These are phyloP conservation scores for Hucho hucho DNA, from an alignment of 2,113 vertebrate species.

Conservation along the genomic window DNA sequence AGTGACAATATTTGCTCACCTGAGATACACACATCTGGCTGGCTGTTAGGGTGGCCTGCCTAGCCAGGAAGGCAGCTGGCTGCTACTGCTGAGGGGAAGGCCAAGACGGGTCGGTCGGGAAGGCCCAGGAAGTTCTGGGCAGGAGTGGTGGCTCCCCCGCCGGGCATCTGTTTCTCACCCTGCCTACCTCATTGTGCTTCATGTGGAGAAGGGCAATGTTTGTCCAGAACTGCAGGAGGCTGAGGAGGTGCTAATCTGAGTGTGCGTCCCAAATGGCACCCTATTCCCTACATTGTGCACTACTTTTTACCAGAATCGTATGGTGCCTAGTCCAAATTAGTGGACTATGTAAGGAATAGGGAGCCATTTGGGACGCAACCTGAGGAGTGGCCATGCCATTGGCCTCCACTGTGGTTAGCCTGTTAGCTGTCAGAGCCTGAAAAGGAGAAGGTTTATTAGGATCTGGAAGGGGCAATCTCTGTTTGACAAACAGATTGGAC, in stretches of 20 bases:
- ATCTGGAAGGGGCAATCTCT: conserved; percentile 28
- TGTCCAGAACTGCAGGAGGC: conserved; percentile 72
- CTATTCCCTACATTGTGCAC: no score
- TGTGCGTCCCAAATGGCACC: no score
- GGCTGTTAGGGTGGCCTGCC: conserved; percentile 14
- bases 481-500: conserved; percentile 52
- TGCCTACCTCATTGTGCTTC: conserved; percentile 68
- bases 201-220: conserved; percentile 64
- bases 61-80: conserved; percentile 41
- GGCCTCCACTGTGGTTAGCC: conserved; percentile 31
- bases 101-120: conserved; percentile 4
- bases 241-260: conserved; percentile 75
- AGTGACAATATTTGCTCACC: conserved; percentile 75
- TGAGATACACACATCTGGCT: conserved; percentile 43
- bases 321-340: no score
- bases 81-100: conserved; percentile 22
- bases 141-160: conserved; percentile 31
- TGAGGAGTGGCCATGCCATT: conserved; percentile 27
- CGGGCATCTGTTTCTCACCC: conserved; percentile 74
- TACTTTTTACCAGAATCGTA: no score
- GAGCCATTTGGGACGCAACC: no score
- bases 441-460: conserved; percentile 42
- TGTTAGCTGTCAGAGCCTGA: conserved; percentile 34
- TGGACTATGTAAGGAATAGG: no score
- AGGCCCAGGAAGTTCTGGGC: conserved; percentile 67